phyloP scores from a whole-genome alignment of 1,140 invertebrate species.

The Subanguina moxae region DNA sequence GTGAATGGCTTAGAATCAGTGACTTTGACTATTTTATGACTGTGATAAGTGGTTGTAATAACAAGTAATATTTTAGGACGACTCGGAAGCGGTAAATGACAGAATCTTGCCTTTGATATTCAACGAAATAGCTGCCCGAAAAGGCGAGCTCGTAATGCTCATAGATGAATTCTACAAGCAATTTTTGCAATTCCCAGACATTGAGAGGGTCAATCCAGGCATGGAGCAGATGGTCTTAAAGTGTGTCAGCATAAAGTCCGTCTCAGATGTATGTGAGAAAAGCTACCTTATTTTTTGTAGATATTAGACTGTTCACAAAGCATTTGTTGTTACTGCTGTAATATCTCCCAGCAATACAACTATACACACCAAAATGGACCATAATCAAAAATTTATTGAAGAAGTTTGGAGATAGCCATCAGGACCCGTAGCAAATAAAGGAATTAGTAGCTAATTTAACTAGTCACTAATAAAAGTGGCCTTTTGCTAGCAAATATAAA shows the following conservation, averaged over 20 bases:
- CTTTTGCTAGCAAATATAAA: too few relatives aligned
- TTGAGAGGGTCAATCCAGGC: constrained; percentile 15
- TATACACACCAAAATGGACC: too few relatives aligned
- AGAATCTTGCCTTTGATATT: constrained; percentile 22
- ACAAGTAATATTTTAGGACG: too few relatives aligned
- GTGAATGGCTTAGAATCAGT: constrained; percentile 10
- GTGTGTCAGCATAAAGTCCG: constrained; percentile 7
- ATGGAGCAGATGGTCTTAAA: constrained; percentile 9
- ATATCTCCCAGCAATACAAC: too few relatives aligned
- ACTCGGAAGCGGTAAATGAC: constrained; percentile 21
- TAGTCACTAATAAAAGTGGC: too few relatives aligned
- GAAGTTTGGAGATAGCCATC: too few relatives aligned
- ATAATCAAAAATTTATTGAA: too few relatives aligned
- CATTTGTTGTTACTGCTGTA: not conserved
- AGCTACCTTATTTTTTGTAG: not conserved
- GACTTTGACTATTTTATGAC: too few relatives aligned
- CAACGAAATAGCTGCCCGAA: constrained; percentile 15
- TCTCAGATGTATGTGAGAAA: constrained; percentile 15
- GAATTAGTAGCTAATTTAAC: too few relatives aligned
- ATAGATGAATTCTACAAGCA: constrained; percentile 17
- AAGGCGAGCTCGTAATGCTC: constrained; percentile 10
- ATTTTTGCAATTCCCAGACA: constrained; percentile 19
- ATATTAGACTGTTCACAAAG: not conserved
- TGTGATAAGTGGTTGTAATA: not conserved
- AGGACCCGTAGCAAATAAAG: too few relatives aligned